These are phyloP conservation scores for Lumbricus terrestris DNA, from an alignment of 2,888 invertebrate species.

Conservation along the genomic window DNA sequence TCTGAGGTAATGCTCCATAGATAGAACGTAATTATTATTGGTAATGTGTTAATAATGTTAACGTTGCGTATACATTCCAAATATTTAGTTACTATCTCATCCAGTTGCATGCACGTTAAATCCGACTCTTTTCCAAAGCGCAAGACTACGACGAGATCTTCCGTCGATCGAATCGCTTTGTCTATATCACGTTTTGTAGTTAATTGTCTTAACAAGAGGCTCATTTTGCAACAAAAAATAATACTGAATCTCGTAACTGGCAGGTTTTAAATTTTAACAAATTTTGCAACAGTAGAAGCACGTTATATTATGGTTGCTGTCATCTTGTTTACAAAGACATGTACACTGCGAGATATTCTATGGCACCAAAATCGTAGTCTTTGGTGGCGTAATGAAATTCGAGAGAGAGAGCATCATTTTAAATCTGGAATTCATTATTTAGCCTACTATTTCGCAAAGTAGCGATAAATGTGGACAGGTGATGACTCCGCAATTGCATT, in stretches of 20 bases:
- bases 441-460: too few relatives aligned
- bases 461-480: too few relatives aligned
- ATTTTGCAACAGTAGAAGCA: neutral
- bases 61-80: neutral
- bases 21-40: neutral
- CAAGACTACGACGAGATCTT: constrained; percentile 55
- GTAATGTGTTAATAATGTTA: neutral
- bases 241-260: neutral
- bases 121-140: constrained; percentile 56
- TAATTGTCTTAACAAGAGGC: constrained; percentile 43
- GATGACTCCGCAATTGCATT: too few relatives aligned
- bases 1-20: neutral
- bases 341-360: neutral
- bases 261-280: too few relatives aligned
- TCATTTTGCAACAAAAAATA: constrained; percentile 27
- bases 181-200: constrained; percentile 52
- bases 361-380: too few relatives aligned
- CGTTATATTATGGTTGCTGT: neutral
- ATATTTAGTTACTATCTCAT: constrained; percentile 48
- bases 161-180: constrained; percentile 48
- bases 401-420: too few relatives aligned
- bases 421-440: too few relatives aligned
- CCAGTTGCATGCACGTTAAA: constrained; percentile 51
- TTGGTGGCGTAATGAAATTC: too few relatives aligned
- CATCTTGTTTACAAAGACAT: neutral